Conservation (phyloP, 2,113 vertebrate species). For the Saccopteryx bilineata region DNA sequence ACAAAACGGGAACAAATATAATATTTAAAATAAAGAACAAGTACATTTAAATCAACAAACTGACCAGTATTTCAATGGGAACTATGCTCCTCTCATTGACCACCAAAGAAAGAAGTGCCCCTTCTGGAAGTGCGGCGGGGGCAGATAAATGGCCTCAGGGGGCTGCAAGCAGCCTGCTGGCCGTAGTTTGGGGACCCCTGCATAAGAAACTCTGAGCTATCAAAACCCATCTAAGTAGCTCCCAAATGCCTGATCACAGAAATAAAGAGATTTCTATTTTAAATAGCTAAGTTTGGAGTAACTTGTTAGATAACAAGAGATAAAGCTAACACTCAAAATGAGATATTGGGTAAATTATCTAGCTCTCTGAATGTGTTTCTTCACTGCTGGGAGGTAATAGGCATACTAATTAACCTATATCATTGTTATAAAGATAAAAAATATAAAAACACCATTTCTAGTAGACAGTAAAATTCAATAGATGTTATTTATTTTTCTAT, state of each 20-base stretch:
- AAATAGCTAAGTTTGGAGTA: neutral
- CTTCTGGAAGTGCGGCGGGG: too few species aligned
- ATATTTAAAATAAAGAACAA: too few species aligned
- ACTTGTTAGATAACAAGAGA: neutral
- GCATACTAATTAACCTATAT: neutral
- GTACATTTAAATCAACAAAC: too few species aligned
- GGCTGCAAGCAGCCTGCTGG: too few species aligned
- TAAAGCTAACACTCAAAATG: neutral
- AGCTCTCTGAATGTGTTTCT: conserved; percentile 39
- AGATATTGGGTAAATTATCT: neutral
- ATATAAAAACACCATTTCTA: neutral
- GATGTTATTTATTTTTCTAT: neutral
- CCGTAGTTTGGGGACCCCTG: too few species aligned
- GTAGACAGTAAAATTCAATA: conserved; percentile 4
- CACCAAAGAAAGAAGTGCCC: too few species aligned
- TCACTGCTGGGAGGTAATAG: neutral
- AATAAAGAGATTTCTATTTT: neutral
- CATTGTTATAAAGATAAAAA: neutral
- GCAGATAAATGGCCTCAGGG: too few species aligned
- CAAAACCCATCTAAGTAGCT: neutral
- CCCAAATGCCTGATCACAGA: neutral
- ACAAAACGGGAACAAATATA: too few species aligned
- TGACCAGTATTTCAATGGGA: too few species aligned
- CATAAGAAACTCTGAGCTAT: neutral
- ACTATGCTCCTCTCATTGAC: too few species aligned